Percentiles rank a stretch among this genome's conserved stretches.
Conservation (phyloP, 2,113 vertebrate species). For the Apaloderma vittatum region DNA sequence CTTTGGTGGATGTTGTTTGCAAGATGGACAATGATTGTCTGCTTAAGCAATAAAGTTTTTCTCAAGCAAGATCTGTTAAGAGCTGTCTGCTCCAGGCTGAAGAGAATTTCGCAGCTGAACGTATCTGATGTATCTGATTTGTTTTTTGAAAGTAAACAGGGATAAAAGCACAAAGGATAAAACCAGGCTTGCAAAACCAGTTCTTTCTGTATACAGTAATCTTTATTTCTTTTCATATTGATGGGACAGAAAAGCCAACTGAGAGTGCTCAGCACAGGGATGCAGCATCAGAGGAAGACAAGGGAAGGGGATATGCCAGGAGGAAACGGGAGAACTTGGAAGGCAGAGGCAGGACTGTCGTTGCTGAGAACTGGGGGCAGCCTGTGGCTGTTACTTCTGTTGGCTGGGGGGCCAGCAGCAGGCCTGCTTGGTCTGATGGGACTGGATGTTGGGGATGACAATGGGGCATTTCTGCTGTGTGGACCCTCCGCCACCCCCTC, state of each 20-base stretch:
- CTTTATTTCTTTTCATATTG: background rate
- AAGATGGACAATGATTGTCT: background rate
- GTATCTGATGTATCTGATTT: background rate
- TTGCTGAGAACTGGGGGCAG: rapidly evolving
- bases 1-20: background rate
- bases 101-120: background rate
- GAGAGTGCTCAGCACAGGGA: background rate
- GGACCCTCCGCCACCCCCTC: background rate
- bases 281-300: background rate
- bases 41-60: background rate
- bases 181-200: background rate
- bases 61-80: too few species aligned
- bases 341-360: background rate
- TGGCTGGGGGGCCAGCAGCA: background rate
- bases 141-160: background rate
- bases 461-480: constrained; percentile 19
- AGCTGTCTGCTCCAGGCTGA: background rate
- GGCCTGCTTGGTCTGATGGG: constrained; percentile 29
- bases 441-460: background rate
- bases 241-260: background rate
- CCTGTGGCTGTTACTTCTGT: background rate
- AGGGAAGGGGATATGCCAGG: rapidly evolving
- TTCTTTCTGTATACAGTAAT: background rate
- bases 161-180: background rate
- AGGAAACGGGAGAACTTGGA: rapidly evolving